Conservation (phyloP, 2,113 vertebrate genomes). For the Odontesthes bonariensis region DNA sequence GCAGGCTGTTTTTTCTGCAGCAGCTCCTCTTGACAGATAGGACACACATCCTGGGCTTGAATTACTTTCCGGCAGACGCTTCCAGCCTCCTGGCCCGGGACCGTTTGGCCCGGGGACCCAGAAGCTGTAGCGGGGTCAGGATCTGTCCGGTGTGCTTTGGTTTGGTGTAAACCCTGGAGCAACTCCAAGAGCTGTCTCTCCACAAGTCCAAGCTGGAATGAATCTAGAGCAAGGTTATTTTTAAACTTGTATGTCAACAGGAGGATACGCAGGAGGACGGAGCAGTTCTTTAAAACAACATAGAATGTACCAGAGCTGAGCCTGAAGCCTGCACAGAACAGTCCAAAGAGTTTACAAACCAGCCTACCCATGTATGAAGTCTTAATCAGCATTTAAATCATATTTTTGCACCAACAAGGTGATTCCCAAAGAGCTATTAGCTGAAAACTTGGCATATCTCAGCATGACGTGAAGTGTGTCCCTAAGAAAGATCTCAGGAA, state of each 20-base stretch:
- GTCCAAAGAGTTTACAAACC: no score
- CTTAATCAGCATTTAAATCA: no score
- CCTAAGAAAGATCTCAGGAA: no score
- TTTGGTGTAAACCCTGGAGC: conserved; percentile 67
- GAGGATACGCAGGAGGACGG: neutral
- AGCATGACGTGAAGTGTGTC: no score
- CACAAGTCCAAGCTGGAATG: conserved; percentile 79
- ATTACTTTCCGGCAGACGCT: conserved; percentile 67
- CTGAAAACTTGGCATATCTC: no score
- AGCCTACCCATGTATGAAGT: no score
- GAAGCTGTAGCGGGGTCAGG: neutral
- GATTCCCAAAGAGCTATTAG: no score
- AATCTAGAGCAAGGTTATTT: conserved; percentile 64
- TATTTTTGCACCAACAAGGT: no score
- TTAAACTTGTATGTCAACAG: conserved; percentile 3
- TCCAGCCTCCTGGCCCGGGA: conserved; percentile 37
- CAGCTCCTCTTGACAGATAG: conserved; percentile 83
- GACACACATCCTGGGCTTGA: conserved; percentile 79
- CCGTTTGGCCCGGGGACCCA: neutral
- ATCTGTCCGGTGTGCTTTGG: conserved; percentile 19
- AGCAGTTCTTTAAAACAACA: neutral
- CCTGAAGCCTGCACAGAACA: neutral
- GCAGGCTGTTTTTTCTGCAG: conserved; percentile 79
- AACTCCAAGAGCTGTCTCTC: conserved; percentile 82
- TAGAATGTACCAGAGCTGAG: neutral